Evolutionary conservation across 2,797 vertebrate genomes (phyloP).

Genomic region (Heliangelus exortis): DNA sequence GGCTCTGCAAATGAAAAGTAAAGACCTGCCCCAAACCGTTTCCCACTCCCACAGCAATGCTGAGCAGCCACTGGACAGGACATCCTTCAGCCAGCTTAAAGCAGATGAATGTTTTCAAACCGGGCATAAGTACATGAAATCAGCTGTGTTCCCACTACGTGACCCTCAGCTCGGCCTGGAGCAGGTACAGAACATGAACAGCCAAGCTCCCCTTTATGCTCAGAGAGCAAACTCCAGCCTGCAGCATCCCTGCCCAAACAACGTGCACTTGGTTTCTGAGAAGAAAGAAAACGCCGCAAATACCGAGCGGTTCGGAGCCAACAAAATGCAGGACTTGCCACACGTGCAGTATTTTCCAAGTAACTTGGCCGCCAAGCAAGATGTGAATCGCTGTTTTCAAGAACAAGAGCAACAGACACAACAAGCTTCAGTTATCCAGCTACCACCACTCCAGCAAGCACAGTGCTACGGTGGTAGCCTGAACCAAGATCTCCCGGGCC

Average conservation of each 20-base stretch:
- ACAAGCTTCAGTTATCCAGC: constrained; percentile 73
- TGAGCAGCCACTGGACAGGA: constrained; percentile 52
- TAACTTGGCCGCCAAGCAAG: constrained; percentile 81
- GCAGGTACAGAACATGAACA: constrained; percentile 75
- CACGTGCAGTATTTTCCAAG: constrained; percentile 80
- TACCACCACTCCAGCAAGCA: constrained; percentile 77
- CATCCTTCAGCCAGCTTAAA: constrained; percentile 60
- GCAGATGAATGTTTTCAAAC: constrained; percentile 64
- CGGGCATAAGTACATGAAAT: constrained; percentile 67
- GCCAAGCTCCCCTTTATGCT: constrained; percentile 66
- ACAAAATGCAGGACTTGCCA: constrained; percentile 72
- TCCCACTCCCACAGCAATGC: constrained; percentile 37
- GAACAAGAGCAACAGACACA: constrained; percentile 73
- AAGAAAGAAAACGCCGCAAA: constrained; percentile 61
- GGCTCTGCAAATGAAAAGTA: constrained; percentile 57
- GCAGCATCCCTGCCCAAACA: constrained; percentile 77
- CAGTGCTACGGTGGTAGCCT: constrained; percentile 76
- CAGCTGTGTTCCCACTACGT: constrained; percentile 67
- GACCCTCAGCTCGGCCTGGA: constrained; percentile 80
- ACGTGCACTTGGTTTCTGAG: constrained; percentile 63
- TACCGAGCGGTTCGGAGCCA: constrained; percentile 53
- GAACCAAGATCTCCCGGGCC: constrained; percentile 75
- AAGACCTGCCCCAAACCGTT: constrained; percentile 60
- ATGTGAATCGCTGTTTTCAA: constrained; percentile 78
- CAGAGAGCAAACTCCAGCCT: constrained; percentile 70